These are phyloP conservation scores for Phengaris alcon DNA, from an alignment of 2,888 invertebrate genomes.

Conservation along the genomic window DNA sequence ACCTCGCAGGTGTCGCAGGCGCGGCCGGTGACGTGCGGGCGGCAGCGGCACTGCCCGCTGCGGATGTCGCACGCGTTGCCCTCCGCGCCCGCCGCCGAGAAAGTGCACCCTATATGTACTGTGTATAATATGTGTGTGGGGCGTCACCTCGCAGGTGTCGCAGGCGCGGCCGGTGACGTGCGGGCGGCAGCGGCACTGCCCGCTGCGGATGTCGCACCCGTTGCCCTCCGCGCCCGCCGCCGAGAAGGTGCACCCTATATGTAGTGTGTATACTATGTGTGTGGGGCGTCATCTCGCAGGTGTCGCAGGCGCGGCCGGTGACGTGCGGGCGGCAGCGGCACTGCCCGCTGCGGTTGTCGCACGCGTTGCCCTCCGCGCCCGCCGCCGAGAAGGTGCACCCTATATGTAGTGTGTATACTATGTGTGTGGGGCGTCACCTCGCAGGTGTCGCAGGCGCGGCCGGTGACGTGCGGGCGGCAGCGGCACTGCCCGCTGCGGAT, in stretches of 20 bases:
- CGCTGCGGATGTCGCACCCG: conserved; percentile 86
- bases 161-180: conserved; percentile 87
- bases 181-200: conserved; percentile 87
- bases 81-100: conserved; percentile 85
- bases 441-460: conserved; percentile 87
- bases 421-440: conserved; percentile 68
- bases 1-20: conserved; percentile 89
- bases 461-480: conserved; percentile 85
- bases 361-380: no score
- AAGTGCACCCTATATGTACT: conserved; percentile 89
- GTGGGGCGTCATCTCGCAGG: conserved; percentile 80
- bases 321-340: conserved; percentile 87
- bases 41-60: conserved; percentile 88
- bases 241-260: conserved; percentile 95
- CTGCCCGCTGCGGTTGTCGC: conserved; percentile 88
- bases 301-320: conserved; percentile 86
- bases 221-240: conserved; percentile 83
- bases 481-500: conserved; percentile 88
- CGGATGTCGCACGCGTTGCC: conserved; percentile 86
- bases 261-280: conserved; percentile 40
- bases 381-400: no score
- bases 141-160: conserved; percentile 84
- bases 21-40: conserved; percentile 84
- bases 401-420: conserved; percentile 71
- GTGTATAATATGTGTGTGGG: neutral